Conservation (phyloP, 2,797 vertebrate species). For the Platalea minor region DNA sequence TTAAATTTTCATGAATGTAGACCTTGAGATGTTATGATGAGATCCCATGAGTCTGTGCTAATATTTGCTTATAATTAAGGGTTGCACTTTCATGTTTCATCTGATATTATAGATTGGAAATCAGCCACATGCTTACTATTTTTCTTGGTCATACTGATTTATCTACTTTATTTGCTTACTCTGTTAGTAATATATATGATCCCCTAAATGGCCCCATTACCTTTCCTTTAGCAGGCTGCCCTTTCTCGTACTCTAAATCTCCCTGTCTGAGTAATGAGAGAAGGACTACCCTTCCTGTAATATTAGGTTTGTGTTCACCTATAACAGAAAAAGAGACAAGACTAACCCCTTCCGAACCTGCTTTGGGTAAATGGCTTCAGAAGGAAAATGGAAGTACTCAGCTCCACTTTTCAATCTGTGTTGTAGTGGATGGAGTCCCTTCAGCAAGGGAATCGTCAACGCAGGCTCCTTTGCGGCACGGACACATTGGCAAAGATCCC, state of each 20-base stretch:
- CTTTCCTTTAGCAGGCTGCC: conserved; percentile 6
- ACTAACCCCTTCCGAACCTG: background rate
- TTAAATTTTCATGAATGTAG: conserved; percentile 83
- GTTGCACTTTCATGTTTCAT: conserved; percentile 79
- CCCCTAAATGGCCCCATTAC: conserved; percentile 17
- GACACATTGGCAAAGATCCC: background rate
- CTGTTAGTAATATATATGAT: conserved; percentile 47
- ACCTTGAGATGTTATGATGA: conserved; percentile 83
- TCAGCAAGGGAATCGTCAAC: background rate
- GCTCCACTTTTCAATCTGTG: background rate
- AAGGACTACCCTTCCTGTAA: background rate
- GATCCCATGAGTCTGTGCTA: conserved; percentile 78
- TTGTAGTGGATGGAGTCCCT: background rate
- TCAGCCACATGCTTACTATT: conserved; percentile 54
- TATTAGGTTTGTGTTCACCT: background rate
- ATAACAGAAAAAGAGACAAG: background rate
- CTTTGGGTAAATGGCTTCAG: background rate
- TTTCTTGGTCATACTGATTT: conserved; percentile 58
- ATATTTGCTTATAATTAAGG: conserved; percentile 82
- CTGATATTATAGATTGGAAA: conserved; percentile 78
- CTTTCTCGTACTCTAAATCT: background rate
- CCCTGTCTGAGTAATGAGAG: background rate
- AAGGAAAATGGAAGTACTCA: background rate
- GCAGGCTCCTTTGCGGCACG: background rate
- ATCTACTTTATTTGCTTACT: conserved; percentile 47